Percentiles rank a stretch among this genome's conserved stretches.
phyloP scores from a whole-genome alignment of 2,797 vertebrate genomes.

The Rhynchotus rufescens region DNA sequence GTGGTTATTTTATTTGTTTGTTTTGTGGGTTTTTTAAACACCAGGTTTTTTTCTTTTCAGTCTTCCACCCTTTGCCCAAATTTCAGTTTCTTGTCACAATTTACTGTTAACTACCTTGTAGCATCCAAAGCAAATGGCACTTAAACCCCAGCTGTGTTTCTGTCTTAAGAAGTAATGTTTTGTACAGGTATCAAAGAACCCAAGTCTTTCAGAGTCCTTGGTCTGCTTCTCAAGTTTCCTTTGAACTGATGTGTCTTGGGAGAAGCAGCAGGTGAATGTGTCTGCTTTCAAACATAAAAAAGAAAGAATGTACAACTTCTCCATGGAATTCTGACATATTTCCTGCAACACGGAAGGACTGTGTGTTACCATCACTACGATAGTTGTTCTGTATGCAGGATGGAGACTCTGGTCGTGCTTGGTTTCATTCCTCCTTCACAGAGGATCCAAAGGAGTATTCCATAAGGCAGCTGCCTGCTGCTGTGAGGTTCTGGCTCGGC shows the following conservation, averaged over 20 bases:
- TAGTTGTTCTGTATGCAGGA: not conserved
- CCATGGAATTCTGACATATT: not conserved
- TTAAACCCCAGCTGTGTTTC: not conserved
- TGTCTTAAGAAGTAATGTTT: not conserved
- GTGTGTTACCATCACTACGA: conserved; percentile 37
- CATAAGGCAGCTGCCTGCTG: conserved; percentile 31
- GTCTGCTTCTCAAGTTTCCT: not conserved
- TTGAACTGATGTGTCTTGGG: not conserved
- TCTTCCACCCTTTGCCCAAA: not conserved
- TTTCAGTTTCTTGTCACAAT: not conserved
- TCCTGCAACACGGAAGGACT: not conserved
- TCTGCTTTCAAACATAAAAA: not conserved
- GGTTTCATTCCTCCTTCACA: conserved; percentile 33
- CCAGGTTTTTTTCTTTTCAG: too few species aligned
- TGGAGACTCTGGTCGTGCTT: conserved; percentile 7
- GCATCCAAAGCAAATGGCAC: not conserved
- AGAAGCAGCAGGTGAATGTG: not conserved
- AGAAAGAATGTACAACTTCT: too few species aligned
- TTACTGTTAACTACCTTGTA: not conserved
- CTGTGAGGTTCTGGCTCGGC: not conserved
- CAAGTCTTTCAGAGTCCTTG: conserved; percentile 1
- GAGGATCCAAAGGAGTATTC: conserved; percentile 42
- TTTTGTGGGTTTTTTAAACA: too few species aligned
- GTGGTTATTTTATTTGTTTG: too few species aligned
- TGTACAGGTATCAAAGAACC: not conserved